phyloP scores from a whole-genome alignment of 2,888 invertebrate genomes.

The Drosophila picticornis region DNA sequence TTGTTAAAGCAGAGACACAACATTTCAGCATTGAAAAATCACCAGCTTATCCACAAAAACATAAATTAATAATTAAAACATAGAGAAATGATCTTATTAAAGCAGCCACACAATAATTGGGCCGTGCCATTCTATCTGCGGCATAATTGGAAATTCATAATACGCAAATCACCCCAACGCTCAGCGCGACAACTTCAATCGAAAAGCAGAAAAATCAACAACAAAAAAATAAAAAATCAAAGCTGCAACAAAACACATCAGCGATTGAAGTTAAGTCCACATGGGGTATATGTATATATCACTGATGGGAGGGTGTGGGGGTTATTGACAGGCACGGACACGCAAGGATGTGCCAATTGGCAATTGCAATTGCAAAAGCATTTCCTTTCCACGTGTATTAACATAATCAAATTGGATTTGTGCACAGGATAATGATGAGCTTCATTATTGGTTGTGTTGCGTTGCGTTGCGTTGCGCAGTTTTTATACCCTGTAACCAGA shows the following conservation, averaged over 20 bases:
- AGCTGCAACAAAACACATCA: constrained; percentile 46
- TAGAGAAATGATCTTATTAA: constrained; percentile 25
- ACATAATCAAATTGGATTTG: constrained; percentile 82
- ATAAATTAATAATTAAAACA: neutral
- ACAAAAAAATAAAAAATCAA: constrained; percentile 49
- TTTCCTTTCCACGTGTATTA: constrained; percentile 82
- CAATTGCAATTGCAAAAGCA: constrained; percentile 80
- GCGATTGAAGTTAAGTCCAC: constrained; percentile 43
- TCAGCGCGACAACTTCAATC: constrained; percentile 51
- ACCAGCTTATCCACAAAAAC: neutral
- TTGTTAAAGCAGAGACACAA: neutral
- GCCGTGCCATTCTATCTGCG: constrained; percentile 5
- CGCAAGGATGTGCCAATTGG: constrained; percentile 69
- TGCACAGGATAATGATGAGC: constrained; percentile 82
- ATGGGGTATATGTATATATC: constrained; percentile 15
- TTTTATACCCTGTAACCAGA: constrained; percentile 32
- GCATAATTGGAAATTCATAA: constrained; percentile 57
- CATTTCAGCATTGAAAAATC: neutral
- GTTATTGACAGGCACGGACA: constrained; percentile 30
- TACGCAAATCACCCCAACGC: constrained; percentile 38
- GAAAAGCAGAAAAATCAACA: constrained; percentile 47
- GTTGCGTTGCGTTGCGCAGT: constrained; percentile 46
- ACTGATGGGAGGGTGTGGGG: constrained; percentile 3
- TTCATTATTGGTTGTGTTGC: constrained; percentile 76
- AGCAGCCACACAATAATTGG: constrained; percentile 16